These are phyloP conservation scores for Bradypus variegatus DNA, from an alignment of 2,797 vertebrate species.

Conservation along the genomic window DNA sequence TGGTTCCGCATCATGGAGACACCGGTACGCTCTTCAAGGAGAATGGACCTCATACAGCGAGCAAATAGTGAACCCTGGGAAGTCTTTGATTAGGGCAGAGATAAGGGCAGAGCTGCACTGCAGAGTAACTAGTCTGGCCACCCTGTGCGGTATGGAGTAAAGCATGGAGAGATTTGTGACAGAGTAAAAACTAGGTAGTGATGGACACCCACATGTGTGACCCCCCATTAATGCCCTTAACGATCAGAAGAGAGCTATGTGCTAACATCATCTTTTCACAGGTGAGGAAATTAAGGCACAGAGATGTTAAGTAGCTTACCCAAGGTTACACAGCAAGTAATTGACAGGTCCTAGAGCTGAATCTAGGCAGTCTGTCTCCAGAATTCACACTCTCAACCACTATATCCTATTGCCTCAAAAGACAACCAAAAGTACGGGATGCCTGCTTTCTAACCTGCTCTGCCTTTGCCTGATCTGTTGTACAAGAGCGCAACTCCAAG, in stretches of 20 bases:
- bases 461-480: background rate
- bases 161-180: background rate
- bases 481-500: background rate
- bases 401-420: background rate
- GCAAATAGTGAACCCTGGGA: background rate
- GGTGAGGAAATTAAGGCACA: background rate
- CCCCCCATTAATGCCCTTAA: background rate
- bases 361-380: background rate
- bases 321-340: background rate
- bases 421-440: background rate
- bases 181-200: background rate
- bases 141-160: background rate
- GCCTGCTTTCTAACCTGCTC: fast-evolving
- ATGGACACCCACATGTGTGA: background rate
- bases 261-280: background rate
- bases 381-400: background rate
- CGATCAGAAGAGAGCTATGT: background rate
- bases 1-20: fast-evolving
- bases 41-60: background rate
- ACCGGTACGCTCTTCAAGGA: background rate
- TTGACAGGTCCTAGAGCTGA: background rate
- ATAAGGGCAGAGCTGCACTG: background rate
- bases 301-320: background rate
- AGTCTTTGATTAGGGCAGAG: background rate
- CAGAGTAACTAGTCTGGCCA: background rate